Base-by-base conservation (phyloP, 53 echinoderm and acorn worm species). In the Henricia sp. region DNA sequence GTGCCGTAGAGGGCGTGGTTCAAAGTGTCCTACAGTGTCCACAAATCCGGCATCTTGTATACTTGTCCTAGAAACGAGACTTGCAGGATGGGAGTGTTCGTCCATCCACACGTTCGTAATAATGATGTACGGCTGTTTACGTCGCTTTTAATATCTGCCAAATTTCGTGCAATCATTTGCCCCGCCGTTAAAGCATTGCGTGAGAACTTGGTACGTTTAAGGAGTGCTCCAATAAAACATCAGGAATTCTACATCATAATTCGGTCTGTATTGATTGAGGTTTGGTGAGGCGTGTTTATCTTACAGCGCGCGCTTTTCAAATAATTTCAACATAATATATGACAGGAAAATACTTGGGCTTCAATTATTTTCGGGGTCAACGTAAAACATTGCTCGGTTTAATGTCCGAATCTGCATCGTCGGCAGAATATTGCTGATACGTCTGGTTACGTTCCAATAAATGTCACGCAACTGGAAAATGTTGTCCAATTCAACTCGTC, bases 361-460 rank as follows among this genome's bases (percentile, higher is more conserved):
- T 16, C 67, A 67, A 67, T 67, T 20, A 20, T 38, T 67, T 67
- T 60, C 62, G 29, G 62, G 62, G 62, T 60, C 29, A 60, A 28
- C 27, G n/a, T 60, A 60, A 30, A 19, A 32, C n/a, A n/a, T n/a
- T n/a, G n/a, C n/a, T n/a, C n/a, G n/a, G n/a, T n/a, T n/a, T n/a
- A n/a, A n/a, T n/a, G n/a, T n/a, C n/a, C n/a, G n/a, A n/a, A n/a
- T n/a, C n/a, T n/a, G n/a, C n/a, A n/a, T n/a, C n/a, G n/a, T n/a
- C n/a, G n/a, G n/a, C n/a, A n/a, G n/a, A n/a, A n/a, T n/a, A n/a
- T n/a, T n/a, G n/a, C n/a, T n/a, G n/a, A n/a, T n/a, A n/a, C n/a
- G n/a, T n/a, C n/a, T n/a, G n/a, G n/a, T n/a, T n/a, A n/a, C n/a
- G n/a, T n/a, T n/a, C n/a, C n/a, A n/a, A n/a, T n/a, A n/a, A n/a